Evolutionary conservation across 2,888 invertebrate genomes (phyloP), one percentile per base, ranked within the genome.

Genomic region (Tinea pellionella): DNA sequence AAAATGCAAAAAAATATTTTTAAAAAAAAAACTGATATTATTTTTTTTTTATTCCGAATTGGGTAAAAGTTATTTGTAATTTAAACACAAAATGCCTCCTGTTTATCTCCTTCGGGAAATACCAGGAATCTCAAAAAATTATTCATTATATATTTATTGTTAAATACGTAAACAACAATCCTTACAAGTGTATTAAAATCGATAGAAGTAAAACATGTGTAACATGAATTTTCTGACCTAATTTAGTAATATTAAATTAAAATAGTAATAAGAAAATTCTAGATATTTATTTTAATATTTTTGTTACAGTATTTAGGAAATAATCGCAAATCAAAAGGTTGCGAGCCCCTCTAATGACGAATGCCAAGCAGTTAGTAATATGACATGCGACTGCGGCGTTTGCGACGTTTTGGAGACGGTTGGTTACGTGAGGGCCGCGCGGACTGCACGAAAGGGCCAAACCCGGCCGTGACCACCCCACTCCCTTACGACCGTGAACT

Each of bases 321-420:
- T n/a, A n/a, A 6, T 2, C 24, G 3, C 24, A 24, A 24, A 24
- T 3, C 59, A 53, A 78, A 80, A 73, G 72, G 84, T 84, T 81
- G 65, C 6, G 59, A 55, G 70, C 66, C 65, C 67, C 76, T 66
- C 64, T 61, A 57, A 62, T 69, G 69, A 72, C 69, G 69, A 75
- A 74, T 69, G 69, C 64, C 64, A 64, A 69, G 67, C 69, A 65
- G 71, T 73, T 72, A 73, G 76, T 75, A 77, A 80, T 80, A 80
- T 82, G 78, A 79, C 81, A 84, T 80, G 74, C 70, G 75, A 78
- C 73, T 79, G 78, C 77, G 78, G 80, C 71, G 76, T 71, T 74
- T 71, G 71, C 69, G 69, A 72, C 71, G 70, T 71, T 71, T 68
- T 69, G 68, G 69, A 64, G 65, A 63, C 64, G 66, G 66, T 68